Evolutionary conservation across 1,140 invertebrate species (phyloP).

Genomic region (Temnothorax nylanderi): DNA sequence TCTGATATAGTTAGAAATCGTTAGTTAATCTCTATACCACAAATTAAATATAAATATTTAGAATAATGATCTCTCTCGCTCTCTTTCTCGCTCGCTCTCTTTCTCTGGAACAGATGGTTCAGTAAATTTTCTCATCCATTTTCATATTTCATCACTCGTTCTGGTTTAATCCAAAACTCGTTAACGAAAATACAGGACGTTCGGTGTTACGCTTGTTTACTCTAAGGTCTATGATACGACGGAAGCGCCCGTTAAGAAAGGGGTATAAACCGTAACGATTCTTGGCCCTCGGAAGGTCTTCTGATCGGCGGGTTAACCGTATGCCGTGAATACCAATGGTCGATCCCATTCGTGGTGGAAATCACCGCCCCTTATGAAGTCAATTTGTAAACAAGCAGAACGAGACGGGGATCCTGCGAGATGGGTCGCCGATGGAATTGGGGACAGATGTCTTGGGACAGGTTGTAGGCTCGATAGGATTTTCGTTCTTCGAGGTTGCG

Average conservation of each 20-base stretch:
- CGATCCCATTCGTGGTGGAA: slow-evolving; percentile 48
- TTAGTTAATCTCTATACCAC: neutral
- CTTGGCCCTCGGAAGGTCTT: neutral
- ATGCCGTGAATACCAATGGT: slow-evolving; percentile 46
- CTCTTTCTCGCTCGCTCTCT: neutral
- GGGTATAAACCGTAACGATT: slow-evolving; percentile 29
- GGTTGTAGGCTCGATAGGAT: slow-evolving; percentile 60
- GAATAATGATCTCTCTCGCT: neutral
- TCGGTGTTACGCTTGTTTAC: slow-evolving; percentile 19
- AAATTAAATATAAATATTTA: neutral
- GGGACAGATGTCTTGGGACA: slow-evolving; percentile 60
- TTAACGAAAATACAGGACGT: slow-evolving; percentile 39
- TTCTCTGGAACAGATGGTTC: neutral
- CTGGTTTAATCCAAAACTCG: slow-evolving; percentile 32
- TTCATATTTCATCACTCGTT: slow-evolving; percentile 30
- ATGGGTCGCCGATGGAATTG: slow-evolving; percentile 10
- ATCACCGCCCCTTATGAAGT: slow-evolving; percentile 58
- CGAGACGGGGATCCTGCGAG: slow-evolving; percentile 12
- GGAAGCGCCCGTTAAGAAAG: neutral
- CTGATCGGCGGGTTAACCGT: slow-evolving; percentile 32
- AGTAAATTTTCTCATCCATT: neutral
- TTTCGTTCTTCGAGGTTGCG: slow-evolving; percentile 36
- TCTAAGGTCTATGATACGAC: neutral
- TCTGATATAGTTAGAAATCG: neutral
- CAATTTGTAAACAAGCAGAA: slow-evolving; percentile 71